Conservation (phyloP, 1,140 invertebrate genomes). For the Eufriesea mexicana region DNA sequence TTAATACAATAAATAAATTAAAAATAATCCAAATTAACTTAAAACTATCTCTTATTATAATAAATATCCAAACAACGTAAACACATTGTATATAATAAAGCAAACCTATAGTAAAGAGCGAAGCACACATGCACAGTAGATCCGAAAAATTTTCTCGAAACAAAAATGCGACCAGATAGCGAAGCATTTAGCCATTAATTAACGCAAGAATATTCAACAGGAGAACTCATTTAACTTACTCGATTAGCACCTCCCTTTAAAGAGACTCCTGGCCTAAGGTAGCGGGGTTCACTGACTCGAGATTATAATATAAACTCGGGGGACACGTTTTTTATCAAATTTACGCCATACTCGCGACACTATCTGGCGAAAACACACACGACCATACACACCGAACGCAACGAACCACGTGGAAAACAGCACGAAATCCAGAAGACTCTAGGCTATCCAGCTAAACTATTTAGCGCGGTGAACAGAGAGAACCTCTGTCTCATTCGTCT, state of each 20-base stretch:
- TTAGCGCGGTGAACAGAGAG: not conserved
- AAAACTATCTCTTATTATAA: too few relatives aligned
- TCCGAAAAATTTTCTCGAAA: too few relatives aligned
- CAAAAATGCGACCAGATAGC: too few relatives aligned
- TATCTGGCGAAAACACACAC: not conserved
- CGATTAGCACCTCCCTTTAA: not conserved
- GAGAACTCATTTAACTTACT: not conserved
- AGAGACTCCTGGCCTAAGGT: not conserved
- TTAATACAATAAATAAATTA: too few relatives aligned
- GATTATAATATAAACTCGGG: not conserved
- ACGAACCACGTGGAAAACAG: not conserved
- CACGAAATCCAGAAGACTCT: not conserved
- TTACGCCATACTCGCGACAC: not conserved
- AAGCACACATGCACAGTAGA: too few relatives aligned
- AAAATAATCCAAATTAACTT: too few relatives aligned
- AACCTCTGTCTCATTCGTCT: not conserved
- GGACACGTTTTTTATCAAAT: not conserved
- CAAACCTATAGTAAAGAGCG: too few relatives aligned
- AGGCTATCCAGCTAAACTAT: not conserved
- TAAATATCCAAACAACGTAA: too few relatives aligned
- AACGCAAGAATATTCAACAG: not conserved
- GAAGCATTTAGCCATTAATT: not conserved
- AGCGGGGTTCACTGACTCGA: not conserved
- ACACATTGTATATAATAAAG: too few relatives aligned
- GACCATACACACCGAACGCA: too few relatives aligned